Evolutionary conservation across 2,113 vertebrate species (phyloP), one percentile per base, ranked within the genome.

Genomic region (Poecile atricapillus): DNA sequence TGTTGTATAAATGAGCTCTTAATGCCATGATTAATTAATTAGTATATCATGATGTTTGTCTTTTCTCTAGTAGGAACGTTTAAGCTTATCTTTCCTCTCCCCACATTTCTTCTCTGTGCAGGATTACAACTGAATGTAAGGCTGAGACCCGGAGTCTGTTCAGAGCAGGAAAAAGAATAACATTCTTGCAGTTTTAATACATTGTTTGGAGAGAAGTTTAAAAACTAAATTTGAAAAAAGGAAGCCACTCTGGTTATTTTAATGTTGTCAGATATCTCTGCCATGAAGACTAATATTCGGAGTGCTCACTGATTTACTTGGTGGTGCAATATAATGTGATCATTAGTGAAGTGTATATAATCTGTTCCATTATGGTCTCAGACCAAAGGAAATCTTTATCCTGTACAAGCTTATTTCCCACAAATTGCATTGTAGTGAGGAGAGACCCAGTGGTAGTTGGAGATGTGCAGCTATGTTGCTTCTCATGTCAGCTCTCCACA

Each of bases 391-490:
- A 96, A 83, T 81, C 94, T 95, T 82, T 49, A 73, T 84, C 84
- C 75, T 41, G 33, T 55, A 62, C 73, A 49, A 95, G 91, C 96
- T 95, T 88, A 65, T 94, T 97, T 83, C 95, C 75, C 81, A 94
- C 90, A 97, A 96, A 97, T 93, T 90, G 91, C 83, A 28, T 94
- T 84, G 81, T 81, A 83, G 91, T 25, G 82, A 93, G 94, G 75
- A 74, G 96, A 96, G 98, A 98, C 98, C 96, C 95, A 90, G 79
- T 97, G 92, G 90, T 98, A 84, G 97, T 27, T 97, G 95, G 91
- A 95, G 98, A 97, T 98, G 98, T 98, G 97, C 98, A 97, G 98
- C 97, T 97, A 98, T 97, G 97, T 93, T 96, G 93, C 98, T 98
- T 98, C 98, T 98, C 97, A 87, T 95, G 98, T 98, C 98, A 98